Evolutionary conservation across 2,113 vertebrate genomes (phyloP).

Genomic region (Tricholaema leucomelas): DNA sequence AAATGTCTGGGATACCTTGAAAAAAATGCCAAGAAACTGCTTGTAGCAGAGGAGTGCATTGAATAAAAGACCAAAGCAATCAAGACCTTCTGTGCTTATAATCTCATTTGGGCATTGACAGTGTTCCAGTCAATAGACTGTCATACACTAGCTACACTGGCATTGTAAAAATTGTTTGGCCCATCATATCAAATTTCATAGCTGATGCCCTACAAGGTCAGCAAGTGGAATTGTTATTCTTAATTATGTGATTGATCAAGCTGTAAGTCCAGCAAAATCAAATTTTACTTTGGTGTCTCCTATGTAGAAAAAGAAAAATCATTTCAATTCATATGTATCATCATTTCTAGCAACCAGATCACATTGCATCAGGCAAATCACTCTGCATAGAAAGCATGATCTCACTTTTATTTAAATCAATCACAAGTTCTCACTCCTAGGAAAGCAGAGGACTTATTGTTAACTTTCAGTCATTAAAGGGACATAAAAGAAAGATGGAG

Average conservation of each 20-base stretch:
- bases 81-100: constrained; percentile 38
- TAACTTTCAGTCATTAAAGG: too few species aligned
- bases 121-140: constrained; percentile 54
- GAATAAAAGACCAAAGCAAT: constrained; percentile 55
- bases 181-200: constrained; percentile 28
- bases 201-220: constrained; percentile 53
- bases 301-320: neutral
- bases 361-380: neutral
- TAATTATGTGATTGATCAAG: constrained; percentile 57
- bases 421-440: neutral
- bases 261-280: constrained; percentile 55
- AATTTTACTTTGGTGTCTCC: constrained; percentile 27
- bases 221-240: constrained; percentile 22
- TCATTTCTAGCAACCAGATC: neutral
- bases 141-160: constrained; percentile 2
- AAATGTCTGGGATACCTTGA: neutral
- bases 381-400: neutral
- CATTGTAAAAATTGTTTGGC: constrained; percentile 36
- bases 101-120: constrained; percentile 59
- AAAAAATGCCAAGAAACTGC: constrained; percentile 7
- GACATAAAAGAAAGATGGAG: too few species aligned
- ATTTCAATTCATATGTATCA: neutral
- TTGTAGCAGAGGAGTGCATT: neutral
- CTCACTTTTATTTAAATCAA: neutral
- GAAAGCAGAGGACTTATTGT: neutral